Percentiles rank a stretch among this genome's conserved stretches.
Evolutionary conservation across 1,140 invertebrate genomes (phyloP).

Genomic region (Drosophila malerkotliana): DNA sequence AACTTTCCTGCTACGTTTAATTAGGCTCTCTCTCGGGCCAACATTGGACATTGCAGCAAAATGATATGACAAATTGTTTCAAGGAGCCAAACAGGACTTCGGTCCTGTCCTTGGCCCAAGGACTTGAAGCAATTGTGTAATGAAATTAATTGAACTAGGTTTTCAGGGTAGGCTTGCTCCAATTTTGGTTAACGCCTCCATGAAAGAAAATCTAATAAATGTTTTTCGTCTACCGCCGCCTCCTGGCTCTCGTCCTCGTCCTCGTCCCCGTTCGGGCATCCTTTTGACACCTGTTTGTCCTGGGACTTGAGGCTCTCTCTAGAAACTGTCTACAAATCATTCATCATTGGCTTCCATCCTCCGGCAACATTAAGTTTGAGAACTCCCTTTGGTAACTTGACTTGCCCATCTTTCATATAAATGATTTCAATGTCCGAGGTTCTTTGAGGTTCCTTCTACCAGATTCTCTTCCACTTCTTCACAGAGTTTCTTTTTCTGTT

Average conservation of each 20-base stretch:
- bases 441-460: constrained; percentile 10
- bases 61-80: constrained; percentile 73
- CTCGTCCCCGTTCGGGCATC: constrained; percentile 21
- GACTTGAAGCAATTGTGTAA: constrained; percentile 65
- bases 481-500: constrained; percentile 24
- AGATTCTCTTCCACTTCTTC: neutral
- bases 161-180: constrained; percentile 24
- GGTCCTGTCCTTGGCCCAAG: neutral
- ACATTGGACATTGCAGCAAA: constrained; percentile 10
- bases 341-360: constrained; percentile 55
- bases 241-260: neutral
- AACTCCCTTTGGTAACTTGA: constrained; percentile 39
- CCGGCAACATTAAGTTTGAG: constrained; percentile 49
- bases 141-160: constrained; percentile 68
- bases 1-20: constrained; percentile 57
- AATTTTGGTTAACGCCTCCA: constrained; percentile 56
- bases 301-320: neutral
- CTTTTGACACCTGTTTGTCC: constrained; percentile 77
- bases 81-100: constrained; percentile 21
- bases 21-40: constrained; percentile 37
- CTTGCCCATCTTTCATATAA: constrained; percentile 73
- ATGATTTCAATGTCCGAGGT: constrained; percentile 54
- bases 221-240: constrained; percentile 21
- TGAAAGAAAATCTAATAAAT: constrained; percentile 65
- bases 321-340: constrained; percentile 75